Evolutionary conservation across 2,888 invertebrate species (phyloP), one percentile per base, ranked within the genome.

Genomic region (Vanessa cardui): DNA sequence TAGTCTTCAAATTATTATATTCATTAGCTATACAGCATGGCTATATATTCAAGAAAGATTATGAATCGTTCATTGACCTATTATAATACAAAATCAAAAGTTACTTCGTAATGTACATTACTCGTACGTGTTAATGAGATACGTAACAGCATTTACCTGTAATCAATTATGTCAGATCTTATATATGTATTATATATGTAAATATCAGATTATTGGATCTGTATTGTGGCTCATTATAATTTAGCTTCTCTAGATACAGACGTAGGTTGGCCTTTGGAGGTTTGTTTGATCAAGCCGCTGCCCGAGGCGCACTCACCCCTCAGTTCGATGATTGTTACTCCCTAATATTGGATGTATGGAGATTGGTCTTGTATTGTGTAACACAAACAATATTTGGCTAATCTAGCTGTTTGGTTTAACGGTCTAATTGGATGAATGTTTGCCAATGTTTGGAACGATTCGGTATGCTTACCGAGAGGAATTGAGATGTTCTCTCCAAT

Each of bases 371-470:
- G 85, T 83, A 88, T 87, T 86, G 87, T 86, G 83, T 79, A 78
- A 77, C 79, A 83, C 83, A 86, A 87, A 87, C 87, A 88, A 86
- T 87, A 86, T 88, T 88, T 86, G 84, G 80, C 83, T 87, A 87
- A 87, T 88, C 87, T 83, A 80, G 79, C 78, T 85, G 84, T 85
- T 87, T 83, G 84, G 77, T 78, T 77, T 82, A 81, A 76, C 81
- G 75, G 79, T 80, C 84, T 87, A 87, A 88, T 88, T 88, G 88
- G 84, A 85, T 83, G 77, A 74, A 77, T 80, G 82, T 83, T 83
- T 83, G 78, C 76, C 73, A 66, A 78, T 79, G 81, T 76, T 80
- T 80, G 81, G 72, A 74, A 75, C 70, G 76, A 74, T 76, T 75
- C 73, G 64, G 74, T 76, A 73, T 73, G 74, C 75, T 72, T 74